phyloP scores from a whole-genome alignment of 2,113 vertebrate species.

The Pelecanoides urinatrix region DNA sequence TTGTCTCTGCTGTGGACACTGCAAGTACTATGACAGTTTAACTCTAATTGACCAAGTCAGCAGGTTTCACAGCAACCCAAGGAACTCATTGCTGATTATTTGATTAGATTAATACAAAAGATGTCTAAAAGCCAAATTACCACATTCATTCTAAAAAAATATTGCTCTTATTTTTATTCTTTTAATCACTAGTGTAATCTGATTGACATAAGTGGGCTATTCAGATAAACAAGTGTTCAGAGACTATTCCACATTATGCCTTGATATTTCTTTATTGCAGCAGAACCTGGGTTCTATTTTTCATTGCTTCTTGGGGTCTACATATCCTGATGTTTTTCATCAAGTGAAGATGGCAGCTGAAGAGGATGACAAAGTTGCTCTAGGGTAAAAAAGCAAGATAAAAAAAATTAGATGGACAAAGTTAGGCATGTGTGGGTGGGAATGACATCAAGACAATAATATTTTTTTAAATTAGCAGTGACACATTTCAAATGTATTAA shows the following conservation, averaged over 20 bases:
- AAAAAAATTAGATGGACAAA: background rate
- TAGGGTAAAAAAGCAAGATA: background rate
- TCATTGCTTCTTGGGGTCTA: background rate
- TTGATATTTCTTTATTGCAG: background rate
- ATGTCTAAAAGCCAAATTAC: background rate
- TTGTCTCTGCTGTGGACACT: background rate
- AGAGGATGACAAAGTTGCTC: background rate
- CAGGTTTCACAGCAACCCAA: background rate
- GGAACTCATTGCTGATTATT: background rate
- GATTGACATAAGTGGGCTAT: background rate
- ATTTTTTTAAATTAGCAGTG: background rate
- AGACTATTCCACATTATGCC: background rate
- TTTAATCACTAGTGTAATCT: background rate
- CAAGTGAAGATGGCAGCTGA: background rate
- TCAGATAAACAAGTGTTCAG: background rate
- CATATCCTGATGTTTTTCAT: background rate
- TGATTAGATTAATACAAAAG: background rate
- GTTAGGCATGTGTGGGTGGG: background rate
- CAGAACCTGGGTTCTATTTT: background rate
- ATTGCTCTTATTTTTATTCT: background rate
- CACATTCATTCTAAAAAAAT: background rate
- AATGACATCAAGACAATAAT: background rate
- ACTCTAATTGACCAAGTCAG: background rate
- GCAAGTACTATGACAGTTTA: background rate
- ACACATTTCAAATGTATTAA: constrained; percentile 11